These are phyloP conservation scores for Peromyscus aztecus DNA, from an alignment of 2,797 vertebrate species.

Conservation along the genomic window DNA sequence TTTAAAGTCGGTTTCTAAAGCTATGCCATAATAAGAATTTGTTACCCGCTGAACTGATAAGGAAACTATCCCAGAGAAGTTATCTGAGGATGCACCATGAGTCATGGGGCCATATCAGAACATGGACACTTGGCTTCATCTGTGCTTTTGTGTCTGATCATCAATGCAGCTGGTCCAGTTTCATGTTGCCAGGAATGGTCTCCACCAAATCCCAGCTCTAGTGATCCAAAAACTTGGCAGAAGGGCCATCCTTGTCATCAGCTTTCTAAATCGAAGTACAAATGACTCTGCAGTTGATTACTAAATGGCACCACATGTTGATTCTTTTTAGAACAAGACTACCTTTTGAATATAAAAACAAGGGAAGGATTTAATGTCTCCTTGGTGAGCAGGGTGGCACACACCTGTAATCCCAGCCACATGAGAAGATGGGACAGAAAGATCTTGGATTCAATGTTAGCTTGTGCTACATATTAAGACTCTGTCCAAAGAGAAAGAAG, in stretches of 20 bases:
- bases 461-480: not conserved
- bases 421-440: too few relatives aligned
- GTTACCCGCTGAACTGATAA: not conserved
- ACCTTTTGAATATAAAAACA: slow-evolving; percentile 31
- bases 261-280: slow-evolving; percentile 40
- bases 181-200: not conserved
- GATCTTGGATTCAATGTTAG: not conserved
- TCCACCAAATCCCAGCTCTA: slow-evolving; percentile 33
- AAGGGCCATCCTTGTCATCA: slow-evolving; percentile 46
- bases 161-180: not conserved
- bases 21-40: not conserved
- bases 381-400: not conserved
- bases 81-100: slow-evolving; percentile 33
- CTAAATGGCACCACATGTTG: slow-evolving; percentile 14
- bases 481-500: not conserved
- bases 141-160: slow-evolving; percentile 55
- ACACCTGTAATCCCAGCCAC: not conserved
- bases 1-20: not conserved
- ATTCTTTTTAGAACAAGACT: not conserved
- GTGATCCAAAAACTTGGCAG: slow-evolving; percentile 40
- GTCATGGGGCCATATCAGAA: slow-evolving; percentile 56
- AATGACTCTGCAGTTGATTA: not conserved
- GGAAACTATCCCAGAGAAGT: slow-evolving; percentile 4
- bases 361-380: not conserved
- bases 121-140: slow-evolving; percentile 41